phyloP scores from a whole-genome alignment of 2,888 invertebrate species.

The Chymomyza caudatula region DNA sequence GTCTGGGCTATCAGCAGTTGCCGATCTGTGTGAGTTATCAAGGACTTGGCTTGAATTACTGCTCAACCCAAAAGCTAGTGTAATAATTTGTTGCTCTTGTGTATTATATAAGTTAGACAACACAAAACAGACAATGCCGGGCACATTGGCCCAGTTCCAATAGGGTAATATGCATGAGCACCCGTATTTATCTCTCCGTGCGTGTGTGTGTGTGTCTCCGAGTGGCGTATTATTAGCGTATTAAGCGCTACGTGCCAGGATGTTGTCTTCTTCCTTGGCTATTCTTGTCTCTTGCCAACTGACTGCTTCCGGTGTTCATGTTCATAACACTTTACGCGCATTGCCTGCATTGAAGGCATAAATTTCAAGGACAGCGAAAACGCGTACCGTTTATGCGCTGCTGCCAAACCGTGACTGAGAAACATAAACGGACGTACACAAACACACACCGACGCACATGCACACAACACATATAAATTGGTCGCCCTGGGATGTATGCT shows the following conservation, averaged over 20 bases:
- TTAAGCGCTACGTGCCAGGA: conserved; percentile 63
- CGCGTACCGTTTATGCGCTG: conserved; percentile 29
- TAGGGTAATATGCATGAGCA: conserved; percentile 13
- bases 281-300: conserved; percentile 13
- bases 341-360: conserved; percentile 64
- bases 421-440: conserved; percentile 14
- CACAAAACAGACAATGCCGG: conserved; percentile 46
- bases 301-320: conserved; percentile 15
- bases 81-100: conserved; percentile 46
- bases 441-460: conserved; percentile 35
- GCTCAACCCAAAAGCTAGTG: conserved; percentile 26
- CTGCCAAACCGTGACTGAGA: conserved; percentile 12
- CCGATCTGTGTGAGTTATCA: conserved; percentile 29
- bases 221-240: conserved; percentile 60
- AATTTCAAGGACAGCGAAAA: conserved; percentile 55
- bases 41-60: not conserved
- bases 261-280: conserved; percentile 7
- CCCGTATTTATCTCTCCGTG: conserved; percentile 43
- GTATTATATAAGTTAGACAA: conserved; percentile 12
- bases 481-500: conserved; percentile 62
- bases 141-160: conserved; percentile 63
- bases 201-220: conserved; percentile 16
- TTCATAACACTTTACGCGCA: conserved; percentile 40
- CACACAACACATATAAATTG: conserved; percentile 57
- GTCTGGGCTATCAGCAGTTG: not conserved